Evolutionary conservation across 2,888 invertebrate species (phyloP), one percentile per base, ranked within the genome.

Genomic region (Opisthograptis luteolata): DNA sequence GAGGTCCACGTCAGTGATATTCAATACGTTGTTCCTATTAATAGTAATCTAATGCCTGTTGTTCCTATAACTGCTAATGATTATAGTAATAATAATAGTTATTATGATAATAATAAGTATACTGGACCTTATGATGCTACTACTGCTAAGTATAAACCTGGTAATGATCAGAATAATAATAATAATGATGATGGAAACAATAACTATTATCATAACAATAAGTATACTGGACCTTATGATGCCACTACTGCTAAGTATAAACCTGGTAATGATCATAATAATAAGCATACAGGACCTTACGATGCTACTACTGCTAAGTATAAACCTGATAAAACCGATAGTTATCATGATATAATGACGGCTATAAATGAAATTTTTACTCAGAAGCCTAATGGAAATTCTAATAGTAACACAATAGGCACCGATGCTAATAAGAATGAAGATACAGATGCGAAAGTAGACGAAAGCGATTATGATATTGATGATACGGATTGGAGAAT

Each of bases 401-500:
- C 15, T 9, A 28, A 28, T 1, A 27, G 42, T 22, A 6, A 9
- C 27, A 31, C 30, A 22, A 30, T 22, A 39, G 17, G 1, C 12
- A 10, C 7, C 15, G 15, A 31, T 3, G 6, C n/a, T 39, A 37
- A 24, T 15, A 19, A 39, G n/a, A 37, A 43, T 3, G 6, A 28
- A 31, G 19, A 17, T 34, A 19, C 12, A 3, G 24, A 40, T 25
- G 45, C 43, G 6, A 53, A 41, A 2, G 60, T 34, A 22, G 22
- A 61, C 52, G 59, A 48, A 3, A 37, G 51, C 9, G 64, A 70
- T 45, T 73, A 70, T 50, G 68, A 75, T 19, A 72, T 79, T 30
- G 69, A 68, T 56, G 60, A 64, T 6, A 50, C 44, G 2, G 70
- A 79, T 48, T 78, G 75, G 79, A 63, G 80, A n/a, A 72, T 76